Base-by-base conservation (phyloP, 2,888 invertebrate species). In the Aelia acuminata region DNA sequence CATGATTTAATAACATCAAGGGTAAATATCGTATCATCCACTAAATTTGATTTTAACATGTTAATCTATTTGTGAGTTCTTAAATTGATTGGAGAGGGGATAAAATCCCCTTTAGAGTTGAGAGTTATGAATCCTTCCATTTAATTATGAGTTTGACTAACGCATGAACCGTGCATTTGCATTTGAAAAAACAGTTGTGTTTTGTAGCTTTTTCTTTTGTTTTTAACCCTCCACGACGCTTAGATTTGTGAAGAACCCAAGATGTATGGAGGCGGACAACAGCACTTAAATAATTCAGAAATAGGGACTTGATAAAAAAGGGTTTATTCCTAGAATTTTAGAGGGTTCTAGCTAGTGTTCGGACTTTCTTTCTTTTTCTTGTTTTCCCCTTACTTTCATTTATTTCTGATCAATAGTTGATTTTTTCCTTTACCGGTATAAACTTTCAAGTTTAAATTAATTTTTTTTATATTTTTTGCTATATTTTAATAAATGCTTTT, bases 241-340 rank as follows among this genome's bases (percentile, higher is more conserved):
- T 35, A 70, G 31, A 57, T 70, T 70, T 18, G 63, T 0, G 31
- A 35, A 20, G 35, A 70, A 31, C 63, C 63, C 35, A 63, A 63
- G 26, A 63, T 31, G 63, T 2, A 35, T 31, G 31, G 26, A 31
- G 26, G 31, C 63, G 63, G 35, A 35, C 4, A 70, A 8, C 31
- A 70, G 18, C 63, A 18, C 20, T 35, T 70, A 20, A 70, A 70
- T 70, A 70, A 70, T 70, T 70, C 63, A 70, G 31, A 70, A 70
- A 70, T 70, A 70, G 31, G 35, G 35, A 20, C 35, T 35, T 35
- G 63, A 18, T 15, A 18, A 70, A 31, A 70, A 70, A 70, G 35
- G 63, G 1, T 70, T 70, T 70, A 70, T 8, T 35, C 63, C 63
- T 35, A 70, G 63, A 70, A 35, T 70, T 70, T 15, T 20, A 70